A percentile compares a stretch with the other conserved stretches of the same genome.
Evolutionary conservation across 2,888 invertebrate genomes (phyloP).

Genomic region (Conops quadrifasciatus): DNA sequence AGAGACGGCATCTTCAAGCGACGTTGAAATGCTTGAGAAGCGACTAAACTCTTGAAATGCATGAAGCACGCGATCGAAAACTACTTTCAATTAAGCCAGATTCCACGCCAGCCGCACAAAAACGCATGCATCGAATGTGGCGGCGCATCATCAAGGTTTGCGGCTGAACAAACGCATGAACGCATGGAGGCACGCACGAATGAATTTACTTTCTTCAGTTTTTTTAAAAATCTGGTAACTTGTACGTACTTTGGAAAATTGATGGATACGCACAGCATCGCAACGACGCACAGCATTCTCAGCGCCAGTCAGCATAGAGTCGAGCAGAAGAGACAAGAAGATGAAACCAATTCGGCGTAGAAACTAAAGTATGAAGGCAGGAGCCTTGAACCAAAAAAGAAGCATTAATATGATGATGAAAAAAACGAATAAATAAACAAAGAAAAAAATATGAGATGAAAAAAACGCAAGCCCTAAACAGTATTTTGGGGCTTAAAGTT

Average conservation of each 20-base stretch:
- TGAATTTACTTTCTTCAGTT: too few relatives aligned
- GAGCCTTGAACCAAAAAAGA: background rate
- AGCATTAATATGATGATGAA: background rate
- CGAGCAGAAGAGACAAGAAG: background rate
- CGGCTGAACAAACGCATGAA: conserved; percentile 2
- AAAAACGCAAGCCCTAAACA: conserved; percentile 26
- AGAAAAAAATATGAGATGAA: background rate
- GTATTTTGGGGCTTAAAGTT: conserved; percentile 21
- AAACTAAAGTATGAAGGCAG: background rate
- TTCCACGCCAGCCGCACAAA: background rate
- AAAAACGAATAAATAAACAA: background rate
- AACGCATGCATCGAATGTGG: background rate
- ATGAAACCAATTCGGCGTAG: background rate
- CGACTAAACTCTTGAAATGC: too few relatives aligned
- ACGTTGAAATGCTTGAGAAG: too few relatives aligned
- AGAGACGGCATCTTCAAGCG: too few relatives aligned
- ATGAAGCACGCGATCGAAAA: background rate
- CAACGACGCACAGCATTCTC: background rate
- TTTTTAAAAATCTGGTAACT: conserved; percentile 53
- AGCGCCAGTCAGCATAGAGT: background rate
- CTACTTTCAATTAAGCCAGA: background rate
- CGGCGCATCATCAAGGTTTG: background rate
- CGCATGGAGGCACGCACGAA: background rate
- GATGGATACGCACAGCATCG: conserved; percentile 61
- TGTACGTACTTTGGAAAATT: conserved; percentile 58